phyloP scores from a whole-genome alignment of 2,888 invertebrate genomes.

The Sphaerophoria rueppellii region DNA sequence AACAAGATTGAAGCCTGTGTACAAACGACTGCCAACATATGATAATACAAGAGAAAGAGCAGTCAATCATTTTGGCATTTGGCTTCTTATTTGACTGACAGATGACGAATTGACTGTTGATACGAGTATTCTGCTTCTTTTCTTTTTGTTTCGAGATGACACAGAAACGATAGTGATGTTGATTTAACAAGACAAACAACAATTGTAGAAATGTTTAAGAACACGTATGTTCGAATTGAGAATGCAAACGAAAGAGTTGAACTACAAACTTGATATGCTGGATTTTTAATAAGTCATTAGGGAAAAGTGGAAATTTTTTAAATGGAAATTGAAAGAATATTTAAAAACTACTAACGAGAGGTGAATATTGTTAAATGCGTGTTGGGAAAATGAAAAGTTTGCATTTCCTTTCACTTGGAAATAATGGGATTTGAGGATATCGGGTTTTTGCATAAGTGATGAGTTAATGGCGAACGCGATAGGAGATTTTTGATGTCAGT shows the following conservation, averaged over 20 bases:
- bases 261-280: conserved; percentile 20
- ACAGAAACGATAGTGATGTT: conserved; percentile 54
- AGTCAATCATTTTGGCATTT: conserved; percentile 68
- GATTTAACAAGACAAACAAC: conserved; percentile 25
- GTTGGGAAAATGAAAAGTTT: neutral
- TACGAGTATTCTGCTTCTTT: conserved; percentile 22
- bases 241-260: conserved; percentile 31
- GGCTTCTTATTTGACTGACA: conserved; percentile 54
- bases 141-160: conserved; percentile 47
- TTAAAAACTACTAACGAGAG: neutral
- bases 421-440: neutral
- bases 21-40: neutral
- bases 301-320: conserved; percentile 26
- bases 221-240: neutral
- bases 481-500: no score
- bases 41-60: conserved; percentile 38
- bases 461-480: no score
- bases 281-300: conserved; percentile 36
- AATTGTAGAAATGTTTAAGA: conserved; percentile 10
- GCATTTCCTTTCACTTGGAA: conserved; percentile 12
- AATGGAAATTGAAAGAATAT: conserved; percentile 15
- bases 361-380: neutral
- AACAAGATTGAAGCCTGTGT: no score
- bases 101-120: conserved; percentile 67
- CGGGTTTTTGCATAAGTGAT: no score